Conservation (phyloP, 2,888 invertebrate species). For the Caenorhabditis sp. region DNA sequence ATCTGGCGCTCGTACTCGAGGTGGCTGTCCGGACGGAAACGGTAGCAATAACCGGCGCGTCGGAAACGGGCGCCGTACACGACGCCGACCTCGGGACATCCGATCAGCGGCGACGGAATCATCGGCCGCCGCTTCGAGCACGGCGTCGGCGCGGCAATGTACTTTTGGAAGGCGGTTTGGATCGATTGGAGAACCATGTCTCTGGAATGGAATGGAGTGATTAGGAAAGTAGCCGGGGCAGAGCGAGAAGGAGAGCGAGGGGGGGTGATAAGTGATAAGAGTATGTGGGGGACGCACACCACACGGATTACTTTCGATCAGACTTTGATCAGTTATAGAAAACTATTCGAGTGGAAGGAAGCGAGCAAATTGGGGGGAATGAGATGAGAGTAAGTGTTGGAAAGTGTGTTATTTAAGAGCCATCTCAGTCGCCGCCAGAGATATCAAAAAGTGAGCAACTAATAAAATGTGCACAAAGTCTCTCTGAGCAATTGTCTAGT, state of each 20-base stretch:
- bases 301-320: conserved; percentile 28
- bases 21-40: not conserved
- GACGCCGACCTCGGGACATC: conserved; percentile 12
- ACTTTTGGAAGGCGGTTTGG: conserved; percentile 21
- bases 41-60: not conserved
- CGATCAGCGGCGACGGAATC: conserved; percentile 10
- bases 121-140: not conserved
- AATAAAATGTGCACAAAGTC: no score
- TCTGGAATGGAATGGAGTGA: conserved; percentile 16
- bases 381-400: no score
- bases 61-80: not conserved
- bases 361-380: no score
- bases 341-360: no score
- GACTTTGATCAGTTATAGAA: no score
- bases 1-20: not conserved
- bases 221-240: conserved; percentile 7
- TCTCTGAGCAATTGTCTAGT: no score
- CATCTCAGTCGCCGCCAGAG: no score
- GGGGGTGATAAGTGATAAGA: conserved; percentile 16
- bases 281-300: conserved; percentile 4
- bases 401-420: no score
- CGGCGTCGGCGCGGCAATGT: conserved; percentile 26
- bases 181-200: conserved; percentile 16
- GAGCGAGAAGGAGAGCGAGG: conserved; percentile 12
- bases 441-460: no score